phyloP scores from a whole-genome alignment of 2,888 invertebrate genomes.

The Cartodere bifasciata region DNA sequence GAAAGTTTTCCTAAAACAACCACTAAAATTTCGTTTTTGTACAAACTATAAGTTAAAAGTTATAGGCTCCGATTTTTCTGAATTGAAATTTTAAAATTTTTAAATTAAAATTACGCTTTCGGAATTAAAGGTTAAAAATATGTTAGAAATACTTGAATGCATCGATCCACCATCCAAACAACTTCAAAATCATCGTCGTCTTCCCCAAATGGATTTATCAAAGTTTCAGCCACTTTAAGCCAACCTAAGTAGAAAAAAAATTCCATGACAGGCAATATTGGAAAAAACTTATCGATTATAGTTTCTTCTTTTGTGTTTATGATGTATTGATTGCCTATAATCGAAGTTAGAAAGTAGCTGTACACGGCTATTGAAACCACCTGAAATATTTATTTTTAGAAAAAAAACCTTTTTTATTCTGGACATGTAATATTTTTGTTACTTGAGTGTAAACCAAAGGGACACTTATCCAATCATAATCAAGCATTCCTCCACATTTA shows the following conservation, averaged over 20 bases:
- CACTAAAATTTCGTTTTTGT: no score
- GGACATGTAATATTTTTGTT: constrained; percentile 5
- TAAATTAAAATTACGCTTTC: not conserved
- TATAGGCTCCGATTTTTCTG: no score
- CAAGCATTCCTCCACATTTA: constrained; percentile 58
- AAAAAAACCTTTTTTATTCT: not conserved
- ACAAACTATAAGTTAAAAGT: no score
- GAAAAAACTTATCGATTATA: constrained; percentile 72
- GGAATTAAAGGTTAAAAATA: not conserved
- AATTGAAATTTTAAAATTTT: no score
- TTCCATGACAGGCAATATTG: constrained; percentile 76
- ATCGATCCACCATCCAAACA: constrained; percentile 84
- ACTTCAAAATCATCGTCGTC: constrained; percentile 86
- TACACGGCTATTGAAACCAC: constrained; percentile 84
- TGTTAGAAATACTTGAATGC: constrained; percentile 50
- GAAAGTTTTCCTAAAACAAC: no score
- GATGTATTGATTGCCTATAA: constrained; percentile 81
- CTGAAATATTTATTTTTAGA: constrained; percentile 16
- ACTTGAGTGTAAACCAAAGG: constrained; percentile 73
- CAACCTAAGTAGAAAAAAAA: constrained; percentile 83
- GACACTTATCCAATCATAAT: constrained; percentile 66
- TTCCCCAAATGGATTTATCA: constrained; percentile 84
- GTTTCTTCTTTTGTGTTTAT: constrained; percentile 37
- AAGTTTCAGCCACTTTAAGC: constrained; percentile 79
- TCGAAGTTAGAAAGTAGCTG: constrained; percentile 74